These are phyloP conservation scores for Acipenser oxyrinchus DNA, from an alignment of 2,797 vertebrate species.

Conservation along the genomic window DNA sequence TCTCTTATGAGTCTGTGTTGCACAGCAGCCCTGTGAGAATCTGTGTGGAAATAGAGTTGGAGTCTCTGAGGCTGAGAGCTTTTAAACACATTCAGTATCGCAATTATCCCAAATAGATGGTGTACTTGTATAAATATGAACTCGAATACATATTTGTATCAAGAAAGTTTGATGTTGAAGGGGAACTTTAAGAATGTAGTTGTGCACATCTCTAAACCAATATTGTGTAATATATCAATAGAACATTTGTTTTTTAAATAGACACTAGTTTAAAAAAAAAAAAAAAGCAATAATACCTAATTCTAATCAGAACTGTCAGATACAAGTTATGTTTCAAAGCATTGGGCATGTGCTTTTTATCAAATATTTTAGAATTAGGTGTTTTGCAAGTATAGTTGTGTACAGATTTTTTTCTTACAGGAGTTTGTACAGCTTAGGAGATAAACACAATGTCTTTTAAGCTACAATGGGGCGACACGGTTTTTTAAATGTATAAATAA, in stretches of 20 bases:
- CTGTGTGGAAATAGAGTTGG: no score
- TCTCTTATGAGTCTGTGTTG: no score
- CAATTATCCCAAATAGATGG: neutral
- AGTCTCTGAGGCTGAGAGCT: no score
- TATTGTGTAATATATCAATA: no score
- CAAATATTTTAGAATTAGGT: constrained; percentile 43
- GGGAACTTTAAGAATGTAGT: no score
- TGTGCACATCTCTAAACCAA: no score
- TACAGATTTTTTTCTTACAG: constrained; percentile 44
- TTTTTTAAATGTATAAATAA: constrained; percentile 78
- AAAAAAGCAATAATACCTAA: constrained; percentile 24
- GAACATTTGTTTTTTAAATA: constrained; percentile 16
- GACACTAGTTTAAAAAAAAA: constrained; percentile 30
- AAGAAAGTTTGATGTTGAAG: no score
- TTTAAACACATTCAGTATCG: neutral
- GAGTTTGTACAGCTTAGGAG: constrained; percentile 59
- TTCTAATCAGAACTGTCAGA: constrained; percentile 21
- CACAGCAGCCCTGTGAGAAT: no score
- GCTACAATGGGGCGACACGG: constrained; percentile 49
- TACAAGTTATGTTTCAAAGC: constrained; percentile 28
- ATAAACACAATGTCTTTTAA: constrained; percentile 66
- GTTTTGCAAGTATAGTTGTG: constrained; percentile 51
- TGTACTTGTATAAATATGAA: neutral
- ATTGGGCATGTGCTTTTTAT: constrained; percentile 36
- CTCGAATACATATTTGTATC: neutral